These are phyloP conservation scores for Cheilosia soror DNA, from an alignment of 2,888 invertebrate genomes.

Conservation along the genomic window DNA sequence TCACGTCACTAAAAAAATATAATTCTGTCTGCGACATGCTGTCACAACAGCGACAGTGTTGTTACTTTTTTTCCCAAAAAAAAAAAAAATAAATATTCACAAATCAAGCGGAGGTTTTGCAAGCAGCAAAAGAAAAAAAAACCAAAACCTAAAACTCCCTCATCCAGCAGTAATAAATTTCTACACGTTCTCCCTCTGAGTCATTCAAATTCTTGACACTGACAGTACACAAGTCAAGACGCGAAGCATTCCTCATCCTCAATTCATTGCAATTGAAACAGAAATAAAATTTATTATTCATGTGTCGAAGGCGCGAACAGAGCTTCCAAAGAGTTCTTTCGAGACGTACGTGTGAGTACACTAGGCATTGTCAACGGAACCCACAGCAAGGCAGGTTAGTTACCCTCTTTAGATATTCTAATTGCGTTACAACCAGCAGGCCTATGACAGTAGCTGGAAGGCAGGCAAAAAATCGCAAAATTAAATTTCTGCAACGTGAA, in stretches of 20 bases:
- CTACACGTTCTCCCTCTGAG: constrained; percentile 33
- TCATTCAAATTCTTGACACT: constrained; percentile 66
- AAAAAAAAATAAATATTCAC: constrained; percentile 19
- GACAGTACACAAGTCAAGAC: constrained; percentile 27
- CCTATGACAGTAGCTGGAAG: constrained; percentile 29
- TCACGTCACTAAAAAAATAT: constrained; percentile 36
- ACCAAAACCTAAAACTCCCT: constrained; percentile 22
- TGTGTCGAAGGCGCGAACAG: constrained; percentile 48
- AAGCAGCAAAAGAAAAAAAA: neutral
- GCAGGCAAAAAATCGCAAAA: neutral
- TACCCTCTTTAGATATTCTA: constrained; percentile 71
- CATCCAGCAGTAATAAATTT: constrained; percentile 39
- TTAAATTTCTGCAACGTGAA: constrained; percentile 23
- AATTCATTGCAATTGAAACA: constrained; percentile 41
- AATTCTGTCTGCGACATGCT: constrained; percentile 37
- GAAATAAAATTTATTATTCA: constrained; percentile 68
- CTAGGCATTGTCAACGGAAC: constrained; percentile 54
- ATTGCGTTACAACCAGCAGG: constrained; percentile 31
- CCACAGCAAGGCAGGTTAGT: constrained; percentile 70
- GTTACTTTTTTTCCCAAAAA: neutral
- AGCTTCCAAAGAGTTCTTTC: constrained; percentile 9
- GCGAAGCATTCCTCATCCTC: constrained; percentile 47
- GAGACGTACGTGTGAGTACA: constrained; percentile 9
- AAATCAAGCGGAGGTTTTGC: constrained; percentile 20
- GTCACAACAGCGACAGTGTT: constrained; percentile 24